A percentile compares a stretch with the other conserved stretches of the same genome.
Conservation (phyloP, 2,888 invertebrate genomes). For the Linnaemya vulpina region DNA sequence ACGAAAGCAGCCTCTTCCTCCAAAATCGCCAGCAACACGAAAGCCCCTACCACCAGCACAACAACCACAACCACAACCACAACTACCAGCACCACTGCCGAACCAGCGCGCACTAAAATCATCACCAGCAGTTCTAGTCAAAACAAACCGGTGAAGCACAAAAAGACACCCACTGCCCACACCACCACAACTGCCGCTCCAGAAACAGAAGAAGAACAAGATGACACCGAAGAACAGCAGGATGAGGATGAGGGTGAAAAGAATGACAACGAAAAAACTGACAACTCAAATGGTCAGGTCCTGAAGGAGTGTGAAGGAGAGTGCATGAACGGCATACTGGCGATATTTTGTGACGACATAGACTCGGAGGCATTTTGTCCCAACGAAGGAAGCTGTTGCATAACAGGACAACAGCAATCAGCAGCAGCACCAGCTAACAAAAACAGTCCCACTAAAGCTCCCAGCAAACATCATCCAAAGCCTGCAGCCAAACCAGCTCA, state of each 20-base stretch:
- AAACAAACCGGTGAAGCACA: constrained; percentile 78
- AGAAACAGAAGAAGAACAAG: constrained; percentile 76
- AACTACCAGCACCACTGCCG: constrained; percentile 78
- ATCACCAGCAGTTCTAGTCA: constrained; percentile 73
- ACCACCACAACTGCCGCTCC: constrained; percentile 76
- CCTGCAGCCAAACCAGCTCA: constrained; percentile 81
- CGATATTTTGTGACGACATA: constrained; percentile 93
- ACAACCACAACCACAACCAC: constrained; percentile 74
- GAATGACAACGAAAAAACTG: constrained; percentile 74
- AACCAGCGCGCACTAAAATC: constrained; percentile 77
- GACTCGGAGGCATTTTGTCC: constrained; percentile 91
- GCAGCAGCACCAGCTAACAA: constrained; percentile 76
- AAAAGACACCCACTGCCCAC: constrained; percentile 75
- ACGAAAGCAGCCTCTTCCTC: constrained; percentile 73
- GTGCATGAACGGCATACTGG: constrained; percentile 92
- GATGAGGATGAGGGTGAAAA: constrained; percentile 75
- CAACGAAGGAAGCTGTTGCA: constrained; percentile 90
- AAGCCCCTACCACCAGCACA: constrained; percentile 69
- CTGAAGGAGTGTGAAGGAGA: constrained; percentile 90
- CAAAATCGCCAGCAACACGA: constrained; percentile 77
- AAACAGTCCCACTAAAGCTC: constrained; percentile 77
- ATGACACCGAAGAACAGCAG: constrained; percentile 69
- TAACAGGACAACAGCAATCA: constrained; percentile 83
- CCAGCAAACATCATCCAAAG: constrained; percentile 81
- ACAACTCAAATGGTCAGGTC: constrained; percentile 74